phyloP scores from a whole-genome alignment of 35 echinoderm and acorn worm genomes.

The Apostichopus californicus region DNA sequence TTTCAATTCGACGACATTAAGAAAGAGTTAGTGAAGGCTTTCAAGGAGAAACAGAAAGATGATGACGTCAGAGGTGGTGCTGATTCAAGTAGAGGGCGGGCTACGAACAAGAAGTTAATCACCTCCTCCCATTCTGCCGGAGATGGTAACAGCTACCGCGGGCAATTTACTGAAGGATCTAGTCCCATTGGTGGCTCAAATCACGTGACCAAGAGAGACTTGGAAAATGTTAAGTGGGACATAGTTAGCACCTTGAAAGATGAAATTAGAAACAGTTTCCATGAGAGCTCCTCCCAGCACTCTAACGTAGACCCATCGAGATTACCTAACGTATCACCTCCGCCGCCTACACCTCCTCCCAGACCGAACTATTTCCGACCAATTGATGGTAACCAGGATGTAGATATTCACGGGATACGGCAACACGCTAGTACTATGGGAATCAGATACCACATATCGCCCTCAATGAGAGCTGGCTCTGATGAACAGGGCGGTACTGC shows the following conservation, averaged over 20 bases:
- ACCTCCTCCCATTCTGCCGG: not conserved
- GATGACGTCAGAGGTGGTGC: not conserved
- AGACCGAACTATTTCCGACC: constrained; percentile 14
- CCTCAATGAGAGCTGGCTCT: constrained; percentile 1
- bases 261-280: constrained; percentile 30
- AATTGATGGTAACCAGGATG: constrained; percentile 28
- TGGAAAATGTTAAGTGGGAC: constrained; percentile 28
- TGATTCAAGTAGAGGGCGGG: not conserved
- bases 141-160: not conserved
- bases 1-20: constrained; percentile 79
- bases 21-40: constrained; percentile 56
- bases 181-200: not conserved
- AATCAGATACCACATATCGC: constrained; percentile 52
- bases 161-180: not conserved
- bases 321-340: not conserved
- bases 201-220: constrained; percentile 37
- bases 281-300: not conserved
- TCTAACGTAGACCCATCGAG: not conserved
- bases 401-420: constrained; percentile 53
- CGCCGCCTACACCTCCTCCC: constrained; percentile 43
- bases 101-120: not conserved
- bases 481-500: not conserved
- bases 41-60: not conserved
- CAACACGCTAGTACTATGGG: constrained; percentile 37
- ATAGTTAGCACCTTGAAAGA: constrained; percentile 16